Conservation (phyloP, 2,888 invertebrate species). For the Pherbina coryleti region DNA sequence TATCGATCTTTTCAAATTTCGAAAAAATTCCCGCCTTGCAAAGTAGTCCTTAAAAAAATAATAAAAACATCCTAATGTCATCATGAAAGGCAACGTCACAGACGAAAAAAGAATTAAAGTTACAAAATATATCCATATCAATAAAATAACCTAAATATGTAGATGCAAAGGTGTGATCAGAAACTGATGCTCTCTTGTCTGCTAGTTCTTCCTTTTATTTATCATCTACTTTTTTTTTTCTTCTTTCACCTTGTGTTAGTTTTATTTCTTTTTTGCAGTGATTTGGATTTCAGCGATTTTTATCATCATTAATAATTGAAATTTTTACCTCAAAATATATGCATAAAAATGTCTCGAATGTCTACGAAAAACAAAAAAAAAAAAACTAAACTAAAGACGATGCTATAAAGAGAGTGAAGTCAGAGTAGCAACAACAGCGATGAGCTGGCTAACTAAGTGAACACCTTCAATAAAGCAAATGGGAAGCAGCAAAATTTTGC, state of each 20-base stretch:
- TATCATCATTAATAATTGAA: slow-evolving; percentile 54
- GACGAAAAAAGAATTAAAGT: slow-evolving; percentile 39
- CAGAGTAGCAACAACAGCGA: slow-evolving; percentile 5
- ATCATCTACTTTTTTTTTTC: not conserved
- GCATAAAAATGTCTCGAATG: slow-evolving; percentile 53
- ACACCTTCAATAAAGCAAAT: too few relatives aligned
- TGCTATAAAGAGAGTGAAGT: not conserved
- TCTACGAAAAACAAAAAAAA: slow-evolving; percentile 32
- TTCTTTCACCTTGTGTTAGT: not conserved
- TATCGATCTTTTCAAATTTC: not conserved
- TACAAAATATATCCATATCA: not conserved
- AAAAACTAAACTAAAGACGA: slow-evolving; percentile 4
- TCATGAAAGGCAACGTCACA: slow-evolving; percentile 41
- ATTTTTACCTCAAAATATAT: slow-evolving; percentile 55
- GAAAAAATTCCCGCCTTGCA: not conserved
- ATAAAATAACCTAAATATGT: slow-evolving; percentile 34
- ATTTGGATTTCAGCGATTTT: slow-evolving; percentile 41
- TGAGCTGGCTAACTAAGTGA: not conserved
- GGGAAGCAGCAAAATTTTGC: too few relatives aligned
- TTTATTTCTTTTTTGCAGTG: not conserved
- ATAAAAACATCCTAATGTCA: slow-evolving; percentile 17
- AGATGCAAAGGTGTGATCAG: slow-evolving; percentile 51
- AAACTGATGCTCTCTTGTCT: slow-evolving; percentile 39
- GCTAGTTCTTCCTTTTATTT: not conserved
- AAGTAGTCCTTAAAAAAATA: slow-evolving; percentile 9